Conservation (phyloP, 2,888 invertebrate species). For the Cheilosia urbana region DNA sequence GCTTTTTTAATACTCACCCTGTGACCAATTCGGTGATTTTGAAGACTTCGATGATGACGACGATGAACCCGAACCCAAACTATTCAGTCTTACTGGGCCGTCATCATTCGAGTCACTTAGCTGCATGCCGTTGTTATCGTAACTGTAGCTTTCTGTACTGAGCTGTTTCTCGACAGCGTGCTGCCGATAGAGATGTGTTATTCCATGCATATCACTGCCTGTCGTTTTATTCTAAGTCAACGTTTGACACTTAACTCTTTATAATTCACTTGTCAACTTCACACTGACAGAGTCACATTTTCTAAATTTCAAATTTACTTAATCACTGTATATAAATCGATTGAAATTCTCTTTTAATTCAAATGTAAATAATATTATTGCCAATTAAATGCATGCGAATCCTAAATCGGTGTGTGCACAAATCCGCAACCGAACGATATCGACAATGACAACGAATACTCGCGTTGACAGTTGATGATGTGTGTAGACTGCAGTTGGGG, state of each 20-base stretch:
- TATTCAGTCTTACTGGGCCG: constrained; percentile 78
- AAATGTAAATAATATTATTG: constrained; percentile 31
- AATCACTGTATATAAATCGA: constrained; percentile 40
- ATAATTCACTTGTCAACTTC: constrained; percentile 72
- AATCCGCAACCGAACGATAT: constrained; percentile 37
- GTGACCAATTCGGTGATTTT: constrained; percentile 80
- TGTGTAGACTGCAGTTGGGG: constrained; percentile 44
- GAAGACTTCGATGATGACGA: constrained; percentile 81
- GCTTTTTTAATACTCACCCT: constrained; percentile 77
- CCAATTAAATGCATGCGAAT: constrained; percentile 40
- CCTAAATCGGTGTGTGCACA: constrained; percentile 15
- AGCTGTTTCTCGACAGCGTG: constrained; percentile 84
- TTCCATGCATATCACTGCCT: constrained; percentile 81
- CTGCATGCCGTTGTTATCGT: constrained; percentile 77
- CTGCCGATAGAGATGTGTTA: constrained; percentile 83
- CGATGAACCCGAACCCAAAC: constrained; percentile 81
- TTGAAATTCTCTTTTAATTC: constrained; percentile 52
- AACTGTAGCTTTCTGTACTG: constrained; percentile 83
- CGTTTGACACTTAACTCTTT: constrained; percentile 21
- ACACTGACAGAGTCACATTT: constrained; percentile 66
- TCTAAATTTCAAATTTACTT: constrained; percentile 24
- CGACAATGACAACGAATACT: constrained; percentile 54
- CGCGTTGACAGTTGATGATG: constrained; percentile 72
- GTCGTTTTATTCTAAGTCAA: constrained; percentile 4
- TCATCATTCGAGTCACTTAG: constrained; percentile 75